A percentile compares a stretch with the other conserved stretches of the same genome.
These are phyloP conservation scores for Nansenia antarctica DNA, from an alignment of 2,113 vertebrate genomes.

Conservation along the genomic window DNA sequence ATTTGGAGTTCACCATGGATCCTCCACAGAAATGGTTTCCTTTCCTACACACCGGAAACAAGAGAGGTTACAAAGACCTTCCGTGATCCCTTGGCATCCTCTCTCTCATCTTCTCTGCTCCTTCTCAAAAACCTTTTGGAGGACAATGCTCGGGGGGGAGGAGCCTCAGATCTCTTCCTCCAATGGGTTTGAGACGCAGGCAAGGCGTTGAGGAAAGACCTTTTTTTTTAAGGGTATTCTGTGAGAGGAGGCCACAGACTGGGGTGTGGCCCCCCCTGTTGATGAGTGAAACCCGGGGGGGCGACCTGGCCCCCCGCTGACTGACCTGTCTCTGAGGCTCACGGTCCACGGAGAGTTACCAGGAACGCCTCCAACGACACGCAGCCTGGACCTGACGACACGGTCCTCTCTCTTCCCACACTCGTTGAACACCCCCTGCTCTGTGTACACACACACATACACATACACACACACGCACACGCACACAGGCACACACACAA, in stretches of 20 bases:
- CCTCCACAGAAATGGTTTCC: slow-evolving; percentile 95
- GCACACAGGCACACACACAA: not conserved
- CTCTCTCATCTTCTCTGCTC: no score
- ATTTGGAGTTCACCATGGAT: slow-evolving; percentile 88
- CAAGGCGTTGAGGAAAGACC: no score
- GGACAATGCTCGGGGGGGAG: no score
- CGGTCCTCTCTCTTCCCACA: slow-evolving; percentile 85
- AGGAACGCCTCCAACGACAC: slow-evolving; percentile 82
- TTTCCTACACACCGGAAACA: slow-evolving; percentile 71
- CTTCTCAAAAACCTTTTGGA: no score
- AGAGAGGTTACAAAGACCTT: not conserved
- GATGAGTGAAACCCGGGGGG: no score
- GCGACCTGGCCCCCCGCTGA: not conserved
- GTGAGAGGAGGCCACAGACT: no score
- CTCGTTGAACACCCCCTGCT: slow-evolving; percentile 78
- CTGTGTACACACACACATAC: slow-evolving; percentile 60
- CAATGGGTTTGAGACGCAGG: no score
- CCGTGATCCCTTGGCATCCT: no score
- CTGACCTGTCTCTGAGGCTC: slow-evolving; percentile 92
- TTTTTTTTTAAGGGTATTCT: no score
- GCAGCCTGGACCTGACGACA: slow-evolving; percentile 28
- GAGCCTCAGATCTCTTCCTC: no score
- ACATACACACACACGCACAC: not conserved
- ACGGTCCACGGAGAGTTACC: slow-evolving; percentile 97
- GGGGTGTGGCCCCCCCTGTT: no score